Conservation (phyloP, 2,113 vertebrate species). For the Percina caprodes region DNA sequence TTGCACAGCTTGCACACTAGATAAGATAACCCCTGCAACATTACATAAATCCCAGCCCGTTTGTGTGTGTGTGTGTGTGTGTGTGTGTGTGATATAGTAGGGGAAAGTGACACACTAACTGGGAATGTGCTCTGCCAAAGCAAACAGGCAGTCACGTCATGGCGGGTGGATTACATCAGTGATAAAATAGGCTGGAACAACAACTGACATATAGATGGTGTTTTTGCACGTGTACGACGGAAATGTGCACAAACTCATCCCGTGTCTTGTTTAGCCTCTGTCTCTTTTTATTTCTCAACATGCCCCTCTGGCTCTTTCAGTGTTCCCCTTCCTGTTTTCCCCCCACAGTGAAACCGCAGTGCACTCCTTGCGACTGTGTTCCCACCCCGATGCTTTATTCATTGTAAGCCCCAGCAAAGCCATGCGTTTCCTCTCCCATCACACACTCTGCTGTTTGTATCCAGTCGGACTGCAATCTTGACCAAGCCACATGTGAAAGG, state of each 20-base stretch:
- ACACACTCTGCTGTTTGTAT: conserved; percentile 19
- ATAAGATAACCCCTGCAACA: conserved; percentile 65
- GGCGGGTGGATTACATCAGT: conserved; percentile 45
- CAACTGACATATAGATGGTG: conserved; percentile 41
- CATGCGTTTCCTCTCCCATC: not conserved
- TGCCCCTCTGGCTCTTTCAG: not conserved
- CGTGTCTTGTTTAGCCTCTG: not conserved
- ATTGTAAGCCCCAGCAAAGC: conserved; percentile 1
- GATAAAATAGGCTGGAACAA: conserved; percentile 67
- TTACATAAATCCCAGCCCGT: conserved; percentile 15
- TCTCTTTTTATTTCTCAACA: conserved; percentile 16
- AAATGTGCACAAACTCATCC: conserved; percentile 23
- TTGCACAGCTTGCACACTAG: conserved; percentile 32
- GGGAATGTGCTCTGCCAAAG: conserved; percentile 59
- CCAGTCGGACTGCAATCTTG: conserved; percentile 14
- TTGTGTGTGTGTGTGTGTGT: conserved; percentile 25
- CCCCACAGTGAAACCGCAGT: not conserved
- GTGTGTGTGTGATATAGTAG: conserved; percentile 28
- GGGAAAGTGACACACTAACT: conserved; percentile 57
- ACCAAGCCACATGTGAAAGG: conserved; percentile 51
- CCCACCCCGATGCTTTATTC: conserved; percentile 16
- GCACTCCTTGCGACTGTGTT: not conserved
- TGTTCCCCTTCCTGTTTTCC: conserved; percentile 31
- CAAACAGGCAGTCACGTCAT: conserved; percentile 47
- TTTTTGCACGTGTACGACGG: conserved; percentile 61